Percentiles rank a stretch among this genome's conserved stretches.
phyloP scores from a whole-genome alignment of 2,113 vertebrate species.

The Cryptotis parvus region DNA sequence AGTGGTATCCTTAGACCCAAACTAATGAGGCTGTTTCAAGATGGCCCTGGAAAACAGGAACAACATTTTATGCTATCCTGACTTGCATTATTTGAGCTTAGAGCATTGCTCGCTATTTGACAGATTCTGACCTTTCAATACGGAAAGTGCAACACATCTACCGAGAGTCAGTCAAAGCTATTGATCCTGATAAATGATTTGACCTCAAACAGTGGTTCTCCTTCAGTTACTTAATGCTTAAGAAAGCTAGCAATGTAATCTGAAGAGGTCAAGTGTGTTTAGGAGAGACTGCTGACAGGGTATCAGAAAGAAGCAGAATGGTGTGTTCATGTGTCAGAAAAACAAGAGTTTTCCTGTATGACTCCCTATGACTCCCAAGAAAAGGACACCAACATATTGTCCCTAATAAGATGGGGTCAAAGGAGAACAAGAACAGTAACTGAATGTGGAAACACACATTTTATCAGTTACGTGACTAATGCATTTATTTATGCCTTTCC shows the following conservation, averaged over 20 bases:
- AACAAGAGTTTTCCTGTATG: neutral
- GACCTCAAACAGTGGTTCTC: constrained; percentile 56
- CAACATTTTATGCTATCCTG: constrained; percentile 20
- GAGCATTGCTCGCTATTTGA: constrained; percentile 65
- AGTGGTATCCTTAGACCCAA: constrained; percentile 63
- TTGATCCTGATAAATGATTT: constrained; percentile 77
- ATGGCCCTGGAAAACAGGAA: constrained; percentile 64
- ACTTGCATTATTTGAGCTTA: constrained; percentile 44
- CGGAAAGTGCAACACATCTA: constrained; percentile 55
- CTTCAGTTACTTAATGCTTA: constrained; percentile 66
- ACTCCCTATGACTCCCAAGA: neutral
- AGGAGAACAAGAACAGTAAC: neutral
- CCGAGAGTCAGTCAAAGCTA: constrained; percentile 65
- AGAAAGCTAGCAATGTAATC: constrained; percentile 50
- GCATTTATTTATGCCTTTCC: neutral
- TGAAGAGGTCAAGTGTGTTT: constrained; percentile 52
- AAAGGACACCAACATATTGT: neutral
- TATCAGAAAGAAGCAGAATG: neutral
- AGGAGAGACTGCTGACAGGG: constrained; percentile 6
- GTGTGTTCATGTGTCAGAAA: neutral
- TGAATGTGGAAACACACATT: neutral
- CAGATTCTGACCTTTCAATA: constrained; percentile 74
- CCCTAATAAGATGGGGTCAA: neutral
- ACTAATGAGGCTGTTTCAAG: constrained; percentile 46
- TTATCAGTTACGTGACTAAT: neutral